Conservation (phyloP, 2,888 invertebrate species). For the Zaprionus bogoriensis region DNA sequence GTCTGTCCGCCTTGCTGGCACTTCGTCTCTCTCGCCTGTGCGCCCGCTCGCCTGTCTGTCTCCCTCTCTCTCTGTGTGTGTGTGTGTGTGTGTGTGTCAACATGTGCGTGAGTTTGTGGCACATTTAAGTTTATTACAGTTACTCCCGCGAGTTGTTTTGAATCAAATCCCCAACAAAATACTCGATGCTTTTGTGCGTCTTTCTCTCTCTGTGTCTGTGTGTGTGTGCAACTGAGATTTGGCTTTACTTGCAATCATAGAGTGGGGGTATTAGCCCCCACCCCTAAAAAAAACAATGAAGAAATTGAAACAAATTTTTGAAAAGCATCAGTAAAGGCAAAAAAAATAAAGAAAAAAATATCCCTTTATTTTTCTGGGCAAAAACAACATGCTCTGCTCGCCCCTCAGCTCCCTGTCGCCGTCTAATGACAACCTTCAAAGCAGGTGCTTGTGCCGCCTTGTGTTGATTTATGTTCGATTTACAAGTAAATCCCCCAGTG, state of each 20-base stretch:
- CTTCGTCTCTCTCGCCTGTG: neutral
- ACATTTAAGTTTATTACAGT: conserved; percentile 72
- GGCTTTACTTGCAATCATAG: conserved; percentile 47
- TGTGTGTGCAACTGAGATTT: conserved; percentile 63
- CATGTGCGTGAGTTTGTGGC: conserved; percentile 25
- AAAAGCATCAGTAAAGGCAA: too few species aligned
- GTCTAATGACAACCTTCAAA: conserved; percentile 14
- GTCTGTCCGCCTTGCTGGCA: conserved; percentile 2
- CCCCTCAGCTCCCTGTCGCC: neutral
- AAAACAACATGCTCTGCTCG: too few species aligned
- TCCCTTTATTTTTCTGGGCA: too few species aligned
- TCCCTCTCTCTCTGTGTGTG: neutral
- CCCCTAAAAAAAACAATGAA: conserved; percentile 5
- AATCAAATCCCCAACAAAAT: conserved; percentile 68
- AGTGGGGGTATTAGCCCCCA: neutral
- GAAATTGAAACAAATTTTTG: conserved; percentile 68
- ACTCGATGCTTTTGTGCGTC: conserved; percentile 56
- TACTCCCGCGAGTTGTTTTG: conserved; percentile 62
- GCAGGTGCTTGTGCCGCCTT: conserved; percentile 40
- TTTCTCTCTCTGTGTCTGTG: too few species aligned
- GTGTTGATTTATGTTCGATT: conserved; percentile 70
- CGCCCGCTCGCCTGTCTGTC: neutral
- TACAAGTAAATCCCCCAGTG: conserved; percentile 67
- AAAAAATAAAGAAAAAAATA: too few species aligned
- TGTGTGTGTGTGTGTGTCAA: neutral